A percentile compares a stretch with the other conserved stretches of the same genome.
phyloP scores from a whole-genome alignment of 2,888 invertebrate species.

The Lasioglossum zephyrum region DNA sequence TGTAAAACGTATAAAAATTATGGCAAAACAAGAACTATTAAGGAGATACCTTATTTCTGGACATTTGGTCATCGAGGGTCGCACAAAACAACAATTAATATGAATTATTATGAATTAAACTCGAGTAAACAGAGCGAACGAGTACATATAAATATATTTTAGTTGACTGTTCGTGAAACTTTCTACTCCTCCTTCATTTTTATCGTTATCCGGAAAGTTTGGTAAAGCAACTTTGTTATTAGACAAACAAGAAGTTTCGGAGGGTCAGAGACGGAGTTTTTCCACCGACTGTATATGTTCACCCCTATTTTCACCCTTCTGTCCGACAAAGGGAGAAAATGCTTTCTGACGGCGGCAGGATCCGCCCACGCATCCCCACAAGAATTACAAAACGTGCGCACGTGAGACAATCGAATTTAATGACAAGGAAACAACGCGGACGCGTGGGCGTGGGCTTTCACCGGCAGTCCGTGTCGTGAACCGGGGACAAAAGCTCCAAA shows the following conservation, averaged over 20 bases:
- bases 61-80: constrained; percentile 18
- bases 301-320: neutral
- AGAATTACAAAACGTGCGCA: constrained; percentile 35
- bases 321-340: neutral
- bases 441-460: neutral
- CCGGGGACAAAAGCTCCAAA: constrained; percentile 30
- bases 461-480: constrained; percentile 61
- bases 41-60: constrained; percentile 17
- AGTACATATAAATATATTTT: neutral
- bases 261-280: neutral
- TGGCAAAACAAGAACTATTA: constrained; percentile 32
- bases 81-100: constrained; percentile 19
- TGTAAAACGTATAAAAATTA: constrained; percentile 9
- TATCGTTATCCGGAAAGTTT: too few species aligned
- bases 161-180: too few species aligned
- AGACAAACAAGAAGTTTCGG: neutral
- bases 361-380: constrained; percentile 11
- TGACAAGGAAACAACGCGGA: constrained; percentile 24
- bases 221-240: too few species aligned
- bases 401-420: constrained; percentile 34
- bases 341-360: neutral
- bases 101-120: neutral
- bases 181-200: neutral
- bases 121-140: constrained; percentile 25
- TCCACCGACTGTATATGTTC: neutral